Percentiles rank a stretch among this genome's conserved stretches.
Evolutionary conservation across 2,113 vertebrate genomes (phyloP).

Genomic region (Myocastor coypus): DNA sequence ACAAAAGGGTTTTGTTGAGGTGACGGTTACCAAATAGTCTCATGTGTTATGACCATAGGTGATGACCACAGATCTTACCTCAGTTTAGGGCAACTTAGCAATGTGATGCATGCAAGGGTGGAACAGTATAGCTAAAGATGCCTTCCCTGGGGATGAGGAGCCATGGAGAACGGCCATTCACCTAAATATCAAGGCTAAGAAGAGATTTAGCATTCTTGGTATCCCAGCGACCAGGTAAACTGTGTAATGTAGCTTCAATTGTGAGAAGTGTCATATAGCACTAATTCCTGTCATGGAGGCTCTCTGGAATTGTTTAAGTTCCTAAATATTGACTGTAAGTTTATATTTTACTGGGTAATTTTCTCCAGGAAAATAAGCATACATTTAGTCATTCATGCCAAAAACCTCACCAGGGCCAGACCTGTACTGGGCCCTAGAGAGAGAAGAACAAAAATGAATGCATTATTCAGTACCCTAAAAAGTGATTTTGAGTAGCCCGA

Average conservation of each 20-base stretch:
- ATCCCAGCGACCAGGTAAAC: neutral
- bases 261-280: neutral
- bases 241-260: neutral
- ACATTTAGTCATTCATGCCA: neutral
- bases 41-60: neutral
- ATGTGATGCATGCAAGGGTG: neutral
- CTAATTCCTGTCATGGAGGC: neutral
- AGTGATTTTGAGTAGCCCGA: conserved; percentile 24
- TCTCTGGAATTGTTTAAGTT: neutral
- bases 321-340: conserved; percentile 8
- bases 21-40: neutral
- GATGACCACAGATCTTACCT: neutral
- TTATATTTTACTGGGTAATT: neutral
- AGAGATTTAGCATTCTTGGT: neutral
- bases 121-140: neutral
- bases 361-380: conserved; percentile 23
- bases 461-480: conserved; percentile 15
- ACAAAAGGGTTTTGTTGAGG: neutral
- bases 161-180: neutral
- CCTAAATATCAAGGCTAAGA: neutral
- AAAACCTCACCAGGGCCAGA: conserved; percentile 4
- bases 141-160: neutral
- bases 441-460: neutral
- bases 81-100: neutral
- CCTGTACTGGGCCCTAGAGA: neutral